Evolutionary conservation across 2,888 invertebrate genomes (phyloP).

Genomic region (Branchinecta sandiegonensis): DNA sequence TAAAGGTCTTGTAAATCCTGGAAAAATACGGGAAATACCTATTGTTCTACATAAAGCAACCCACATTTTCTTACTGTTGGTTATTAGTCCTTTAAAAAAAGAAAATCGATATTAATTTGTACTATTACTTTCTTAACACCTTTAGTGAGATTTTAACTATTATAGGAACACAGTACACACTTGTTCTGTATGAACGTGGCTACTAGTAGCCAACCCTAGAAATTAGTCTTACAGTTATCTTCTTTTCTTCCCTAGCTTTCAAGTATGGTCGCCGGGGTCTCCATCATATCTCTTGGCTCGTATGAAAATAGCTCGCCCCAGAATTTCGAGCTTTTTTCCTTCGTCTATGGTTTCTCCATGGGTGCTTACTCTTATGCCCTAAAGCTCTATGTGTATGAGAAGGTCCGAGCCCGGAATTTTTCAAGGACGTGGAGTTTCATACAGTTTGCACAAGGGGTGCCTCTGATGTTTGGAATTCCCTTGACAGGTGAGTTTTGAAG

Average conservation of each 20-base stretch:
- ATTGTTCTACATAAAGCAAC: too few species aligned
- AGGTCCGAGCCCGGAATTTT: conserved; percentile 68
- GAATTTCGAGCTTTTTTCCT: not conserved
- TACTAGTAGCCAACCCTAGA: too few species aligned
- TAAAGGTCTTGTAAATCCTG: too few species aligned
- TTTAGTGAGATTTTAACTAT: too few species aligned
- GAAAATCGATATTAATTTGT: too few species aligned
- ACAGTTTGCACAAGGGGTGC: conserved; percentile 70
- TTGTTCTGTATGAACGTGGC: too few species aligned
- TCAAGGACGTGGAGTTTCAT: conserved; percentile 79
- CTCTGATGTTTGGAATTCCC: conserved; percentile 67
- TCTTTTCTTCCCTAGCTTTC: not conserved
- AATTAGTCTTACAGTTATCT: not conserved
- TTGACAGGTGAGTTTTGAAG: conserved; percentile 46
- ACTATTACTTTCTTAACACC: too few species aligned
- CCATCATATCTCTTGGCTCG: conserved; percentile 2
- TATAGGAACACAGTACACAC: too few species aligned
- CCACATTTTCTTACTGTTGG: too few species aligned
- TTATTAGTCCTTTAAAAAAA: too few species aligned
- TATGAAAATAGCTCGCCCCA: conserved; percentile 6
- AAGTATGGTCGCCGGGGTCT: conserved; percentile 19
- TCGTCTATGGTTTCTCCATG: conserved; percentile 53
- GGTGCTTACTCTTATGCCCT: conserved; percentile 76
- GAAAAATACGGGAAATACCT: too few species aligned
- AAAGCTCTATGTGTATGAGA: conserved; percentile 76